Conservation (phyloP, 1,140 invertebrate species). For the Megalopta genalis region DNA sequence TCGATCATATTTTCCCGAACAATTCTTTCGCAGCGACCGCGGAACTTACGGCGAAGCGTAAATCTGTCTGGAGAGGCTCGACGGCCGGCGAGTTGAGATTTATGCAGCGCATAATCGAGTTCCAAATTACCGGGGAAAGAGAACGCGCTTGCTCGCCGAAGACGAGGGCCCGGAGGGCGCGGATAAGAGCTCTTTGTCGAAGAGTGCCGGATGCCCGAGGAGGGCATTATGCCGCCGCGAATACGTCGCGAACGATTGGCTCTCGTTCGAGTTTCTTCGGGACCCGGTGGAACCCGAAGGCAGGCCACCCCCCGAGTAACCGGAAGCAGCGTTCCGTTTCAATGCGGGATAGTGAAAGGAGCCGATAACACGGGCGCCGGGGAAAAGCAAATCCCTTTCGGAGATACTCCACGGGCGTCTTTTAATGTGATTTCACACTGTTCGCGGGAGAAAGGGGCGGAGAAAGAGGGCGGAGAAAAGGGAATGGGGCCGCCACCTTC, state of each 20-base stretch:
- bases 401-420: constrained; percentile 37
- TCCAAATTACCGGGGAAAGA: constrained; percentile 24
- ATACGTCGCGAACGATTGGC: constrained; percentile 38
- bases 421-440: constrained; percentile 48
- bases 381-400: constrained; percentile 44
- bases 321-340: constrained; percentile 59
- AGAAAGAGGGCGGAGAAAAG: not conserved
- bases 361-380: constrained; percentile 55
- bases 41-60: not conserved
- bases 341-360: constrained; percentile 66
- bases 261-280: constrained; percentile 47
- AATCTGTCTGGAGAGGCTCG: not conserved
- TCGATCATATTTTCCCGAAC: not conserved
- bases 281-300: constrained; percentile 34
- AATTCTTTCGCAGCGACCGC: not conserved
- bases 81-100: not conserved
- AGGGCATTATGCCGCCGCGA: constrained; percentile 27
- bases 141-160: not conserved
- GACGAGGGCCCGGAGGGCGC: not conserved
- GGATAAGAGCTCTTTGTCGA: constrained; percentile 29
- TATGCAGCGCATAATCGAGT: not conserved
- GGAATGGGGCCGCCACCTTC: not conserved
- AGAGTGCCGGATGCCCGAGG: not conserved
- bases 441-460: not conserved
- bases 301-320: constrained; percentile 50